These are phyloP conservation scores for Tolypeutes matacus DNA, from an alignment of 2,797 vertebrate species.

Conservation along the genomic window DNA sequence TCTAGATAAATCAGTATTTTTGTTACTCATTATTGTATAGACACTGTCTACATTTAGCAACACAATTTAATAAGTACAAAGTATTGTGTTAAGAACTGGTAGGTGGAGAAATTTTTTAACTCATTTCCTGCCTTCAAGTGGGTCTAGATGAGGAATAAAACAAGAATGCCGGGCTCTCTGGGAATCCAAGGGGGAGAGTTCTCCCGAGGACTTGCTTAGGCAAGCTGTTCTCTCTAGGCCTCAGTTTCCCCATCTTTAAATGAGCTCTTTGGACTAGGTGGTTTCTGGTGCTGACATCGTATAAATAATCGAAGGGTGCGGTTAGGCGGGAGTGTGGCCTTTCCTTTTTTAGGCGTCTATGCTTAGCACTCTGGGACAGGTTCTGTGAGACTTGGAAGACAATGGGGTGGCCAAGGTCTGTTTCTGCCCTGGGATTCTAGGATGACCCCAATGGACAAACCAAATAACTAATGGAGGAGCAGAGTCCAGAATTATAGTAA, in stretches of 20 bases:
- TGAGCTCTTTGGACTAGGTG: constrained; percentile 35
- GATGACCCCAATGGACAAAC: background rate
- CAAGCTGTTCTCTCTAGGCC: background rate
- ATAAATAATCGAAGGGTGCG: background rate
- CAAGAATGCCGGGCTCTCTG: background rate
- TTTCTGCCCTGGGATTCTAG: background rate
- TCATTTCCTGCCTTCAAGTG: background rate
- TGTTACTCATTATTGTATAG: background rate
- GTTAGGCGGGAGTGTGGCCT: background rate
- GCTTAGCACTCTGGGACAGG: constrained; percentile 41
- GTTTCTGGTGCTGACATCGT: background rate
- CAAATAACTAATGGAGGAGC: background rate
- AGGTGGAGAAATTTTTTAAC: background rate
- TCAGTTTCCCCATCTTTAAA: background rate
- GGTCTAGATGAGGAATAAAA: background rate
- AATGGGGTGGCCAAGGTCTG: background rate
- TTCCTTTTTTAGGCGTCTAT: constrained; percentile 51
- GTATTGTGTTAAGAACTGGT: too few species aligned
- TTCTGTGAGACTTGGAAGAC: background rate
- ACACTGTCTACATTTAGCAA: background rate
- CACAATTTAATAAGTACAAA: background rate
- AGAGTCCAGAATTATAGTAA: background rate
- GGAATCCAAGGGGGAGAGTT: background rate
- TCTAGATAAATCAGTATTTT: background rate
- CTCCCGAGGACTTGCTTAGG: background rate